phyloP scores from a whole-genome alignment of 2,113 vertebrate genomes.

The Tapirus terrestris region DNA sequence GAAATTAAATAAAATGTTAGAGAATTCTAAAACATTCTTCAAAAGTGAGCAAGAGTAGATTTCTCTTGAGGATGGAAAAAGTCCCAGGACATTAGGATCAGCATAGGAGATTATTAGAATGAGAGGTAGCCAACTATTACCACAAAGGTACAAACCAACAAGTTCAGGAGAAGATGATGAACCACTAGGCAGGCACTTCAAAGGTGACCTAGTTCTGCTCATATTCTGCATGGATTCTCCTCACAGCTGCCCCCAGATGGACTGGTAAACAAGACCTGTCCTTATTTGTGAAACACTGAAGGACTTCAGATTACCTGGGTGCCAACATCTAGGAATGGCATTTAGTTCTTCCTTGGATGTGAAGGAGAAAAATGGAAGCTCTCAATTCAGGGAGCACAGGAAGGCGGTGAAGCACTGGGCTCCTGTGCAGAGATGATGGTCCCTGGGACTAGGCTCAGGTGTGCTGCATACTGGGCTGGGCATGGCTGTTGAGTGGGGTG shows the following conservation, averaged over 20 bases:
- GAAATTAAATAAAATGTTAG: neutral
- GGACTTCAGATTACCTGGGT: neutral
- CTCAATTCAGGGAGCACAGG: neutral
- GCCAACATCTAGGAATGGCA: neutral
- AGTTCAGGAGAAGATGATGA: neutral
- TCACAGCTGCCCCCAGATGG: neutral
- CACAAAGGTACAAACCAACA: neutral
- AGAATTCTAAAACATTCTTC: neutral
- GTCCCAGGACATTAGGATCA: neutral
- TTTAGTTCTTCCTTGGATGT: neutral
- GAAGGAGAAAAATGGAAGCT: neutral
- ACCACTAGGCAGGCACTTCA: neutral
- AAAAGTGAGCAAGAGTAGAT: neutral
- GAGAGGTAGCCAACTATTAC: neutral
- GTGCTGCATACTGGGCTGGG: neutral
- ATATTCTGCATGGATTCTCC: neutral
- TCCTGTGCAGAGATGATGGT: neutral
- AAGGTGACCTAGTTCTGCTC: neutral
- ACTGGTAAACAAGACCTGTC: neutral
- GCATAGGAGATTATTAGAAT: neutral
- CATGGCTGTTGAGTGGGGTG: no score
- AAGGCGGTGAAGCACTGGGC: accelerated
- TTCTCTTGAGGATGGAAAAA: neutral
- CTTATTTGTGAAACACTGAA: neutral
- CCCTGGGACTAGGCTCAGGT: accelerated